Percentiles rank a stretch among this genome's conserved stretches.
Evolutionary conservation across 2,797 vertebrate species (phyloP).

Genomic region (Phrynocephalus forsythii): DNA sequence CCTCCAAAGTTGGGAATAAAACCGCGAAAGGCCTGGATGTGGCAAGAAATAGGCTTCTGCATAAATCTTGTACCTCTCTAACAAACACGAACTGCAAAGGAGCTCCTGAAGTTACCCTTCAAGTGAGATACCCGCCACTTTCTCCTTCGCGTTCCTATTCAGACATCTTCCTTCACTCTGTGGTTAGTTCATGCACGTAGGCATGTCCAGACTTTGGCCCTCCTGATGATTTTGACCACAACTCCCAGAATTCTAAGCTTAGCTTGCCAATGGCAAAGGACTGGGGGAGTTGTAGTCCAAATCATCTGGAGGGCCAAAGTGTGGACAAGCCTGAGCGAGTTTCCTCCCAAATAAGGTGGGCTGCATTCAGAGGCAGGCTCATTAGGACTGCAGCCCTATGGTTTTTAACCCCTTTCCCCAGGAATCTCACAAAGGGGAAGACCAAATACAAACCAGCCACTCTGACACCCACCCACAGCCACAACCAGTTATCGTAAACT

Average conservation of each 20-base stretch:
- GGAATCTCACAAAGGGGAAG: neutral
- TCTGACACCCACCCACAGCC: neutral
- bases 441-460: neutral
- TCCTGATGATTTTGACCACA: too few species aligned
- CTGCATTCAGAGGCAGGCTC: neutral
- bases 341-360: neutral
- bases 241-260: too few species aligned
- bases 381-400: neutral
- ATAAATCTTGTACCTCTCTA: too few species aligned
- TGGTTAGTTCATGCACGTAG: neutral
- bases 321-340: too few species aligned
- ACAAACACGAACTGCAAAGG: neutral
- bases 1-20: too few species aligned
- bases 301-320: too few species aligned
- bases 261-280: too few species aligned
- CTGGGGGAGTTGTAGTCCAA: too few species aligned
- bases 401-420: neutral
- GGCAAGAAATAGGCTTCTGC: neutral
- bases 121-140: neutral
- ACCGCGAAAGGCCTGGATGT: too few species aligned
- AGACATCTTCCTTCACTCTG: neutral
- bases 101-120: neutral
- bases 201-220: too few species aligned
- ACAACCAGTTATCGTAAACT: too few species aligned
- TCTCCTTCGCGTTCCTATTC: neutral